These are phyloP conservation scores for Tetramorium simillimum DNA, from an alignment of 1,140 invertebrate species.

Conservation along the genomic window DNA sequence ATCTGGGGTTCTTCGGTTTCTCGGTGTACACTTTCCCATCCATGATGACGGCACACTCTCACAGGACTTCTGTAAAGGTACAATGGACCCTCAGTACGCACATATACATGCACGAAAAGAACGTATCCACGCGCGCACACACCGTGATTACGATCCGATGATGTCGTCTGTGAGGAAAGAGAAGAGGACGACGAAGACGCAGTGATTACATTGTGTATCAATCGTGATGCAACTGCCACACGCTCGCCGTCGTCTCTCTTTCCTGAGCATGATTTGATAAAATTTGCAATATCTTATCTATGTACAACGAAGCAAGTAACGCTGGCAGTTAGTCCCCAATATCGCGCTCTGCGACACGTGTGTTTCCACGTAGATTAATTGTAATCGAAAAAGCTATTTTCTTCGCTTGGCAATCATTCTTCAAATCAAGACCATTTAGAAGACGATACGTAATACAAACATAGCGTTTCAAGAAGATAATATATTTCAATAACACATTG, in stretches of 20 bases:
- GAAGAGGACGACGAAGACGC: neutral
- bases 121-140: neutral
- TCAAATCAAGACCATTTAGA: neutral
- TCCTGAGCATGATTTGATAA: slow-evolving; percentile 5
- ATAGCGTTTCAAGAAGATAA: neutral
- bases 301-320: neutral
- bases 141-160: neutral
- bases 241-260: neutral
- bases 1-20: slow-evolving; percentile 85
- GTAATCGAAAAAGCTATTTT: neutral
- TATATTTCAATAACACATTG: neutral
- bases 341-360: neutral
- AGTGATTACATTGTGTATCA: neutral
- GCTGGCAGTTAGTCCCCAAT: too few species aligned
- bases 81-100: neutral
- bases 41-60: slow-evolving; percentile 80
- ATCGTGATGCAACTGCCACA: neutral
- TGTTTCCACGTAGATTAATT: neutral
- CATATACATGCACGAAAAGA: neutral
- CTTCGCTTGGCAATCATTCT: neutral
- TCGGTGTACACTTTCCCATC: slow-evolving; percentile 82
- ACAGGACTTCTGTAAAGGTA: slow-evolving; percentile 32
- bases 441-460: neutral
- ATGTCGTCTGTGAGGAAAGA: neutral
- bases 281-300: slow-evolving; percentile 41